Evolutionary conservation across 2,888 invertebrate species (phyloP), one percentile per base, ranked within the genome.

Genomic region (Cataglyphis cursor): DNA sequence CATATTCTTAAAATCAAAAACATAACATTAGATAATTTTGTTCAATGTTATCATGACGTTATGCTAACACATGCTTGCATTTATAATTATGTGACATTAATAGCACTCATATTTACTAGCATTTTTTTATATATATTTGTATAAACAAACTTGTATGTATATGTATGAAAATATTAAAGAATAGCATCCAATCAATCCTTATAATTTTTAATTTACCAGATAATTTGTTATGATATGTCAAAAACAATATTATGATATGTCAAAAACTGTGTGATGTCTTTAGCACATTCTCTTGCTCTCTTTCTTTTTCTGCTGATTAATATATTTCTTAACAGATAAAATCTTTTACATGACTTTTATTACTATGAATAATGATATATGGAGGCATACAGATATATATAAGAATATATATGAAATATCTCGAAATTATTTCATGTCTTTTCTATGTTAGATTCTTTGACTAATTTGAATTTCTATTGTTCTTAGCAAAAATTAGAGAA

Each of bases 71-170:
- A 21, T 5, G 8, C 18, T 28, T 66, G 10, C 15, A 28, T 66
- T 64, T 64, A 64, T 66, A 66, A 24, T 18, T 18, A 31, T 66
- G 10, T 66, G 21, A 44, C 1, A 41, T 44, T 9, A 48, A 65
- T 35, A 64, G 21, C 21, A 38, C 15, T 21, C 12, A n/a, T 12
- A 48, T 48, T 48, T 48, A 21, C 35, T 64, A 15, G 3, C 21
- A 35, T 15, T 38, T 35, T 12, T 21, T 21, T 18, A 48, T 48
- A 48, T 0, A 44, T 44, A 44, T 44, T 44, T 44, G 15, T 15
- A 44, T 15, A 44, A 44, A 44, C 15, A 44, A 12, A 44, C 12
- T 44, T 44, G 41, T 44, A 5, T 18, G 1, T 18, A 18, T 18
- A 18, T 12, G 4, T 44, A 4, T 44, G 6, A 48, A 48, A 48